These are phyloP conservation scores for Xiphorhynchus erythropygius DNA, from an alignment of 2,797 vertebrate genomes.

Conservation along the genomic window DNA sequence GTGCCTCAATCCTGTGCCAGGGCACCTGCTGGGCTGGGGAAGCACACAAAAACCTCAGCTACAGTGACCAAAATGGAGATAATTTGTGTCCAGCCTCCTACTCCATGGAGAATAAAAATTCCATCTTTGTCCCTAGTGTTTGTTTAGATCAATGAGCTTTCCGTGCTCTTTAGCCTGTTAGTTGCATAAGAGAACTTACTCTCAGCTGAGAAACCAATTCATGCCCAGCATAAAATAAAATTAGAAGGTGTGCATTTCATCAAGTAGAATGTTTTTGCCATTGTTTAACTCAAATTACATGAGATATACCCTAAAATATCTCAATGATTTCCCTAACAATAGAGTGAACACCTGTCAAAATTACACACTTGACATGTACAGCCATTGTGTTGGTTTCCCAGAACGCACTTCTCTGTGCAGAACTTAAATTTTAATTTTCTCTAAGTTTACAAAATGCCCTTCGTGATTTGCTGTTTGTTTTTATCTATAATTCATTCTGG, in stretches of 20 bases:
- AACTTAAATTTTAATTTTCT: background rate
- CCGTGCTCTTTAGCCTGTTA: background rate
- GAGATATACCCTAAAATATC: background rate
- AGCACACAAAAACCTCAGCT: background rate
- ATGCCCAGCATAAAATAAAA: background rate
- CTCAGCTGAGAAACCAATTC: background rate
- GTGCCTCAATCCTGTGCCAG: background rate
- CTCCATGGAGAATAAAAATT: background rate
- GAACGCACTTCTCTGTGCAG: background rate
- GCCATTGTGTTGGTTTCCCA: background rate
- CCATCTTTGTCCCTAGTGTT: background rate
- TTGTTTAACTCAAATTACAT: background rate
- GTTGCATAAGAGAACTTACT: background rate
- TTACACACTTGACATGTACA: background rate
- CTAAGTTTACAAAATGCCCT: background rate
- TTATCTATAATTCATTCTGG: background rate
- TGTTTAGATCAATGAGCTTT: background rate
- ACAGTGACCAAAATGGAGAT: background rate
- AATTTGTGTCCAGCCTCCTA: background rate
- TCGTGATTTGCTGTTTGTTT: constrained; percentile 26
- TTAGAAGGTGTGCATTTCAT: background rate
- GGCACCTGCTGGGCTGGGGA: background rate
- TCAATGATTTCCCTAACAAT: background rate
- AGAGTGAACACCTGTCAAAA: background rate
- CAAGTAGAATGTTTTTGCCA: background rate